Base-by-base conservation (phyloP, 2,888 invertebrate genomes). In the Cryptus armator region DNA sequence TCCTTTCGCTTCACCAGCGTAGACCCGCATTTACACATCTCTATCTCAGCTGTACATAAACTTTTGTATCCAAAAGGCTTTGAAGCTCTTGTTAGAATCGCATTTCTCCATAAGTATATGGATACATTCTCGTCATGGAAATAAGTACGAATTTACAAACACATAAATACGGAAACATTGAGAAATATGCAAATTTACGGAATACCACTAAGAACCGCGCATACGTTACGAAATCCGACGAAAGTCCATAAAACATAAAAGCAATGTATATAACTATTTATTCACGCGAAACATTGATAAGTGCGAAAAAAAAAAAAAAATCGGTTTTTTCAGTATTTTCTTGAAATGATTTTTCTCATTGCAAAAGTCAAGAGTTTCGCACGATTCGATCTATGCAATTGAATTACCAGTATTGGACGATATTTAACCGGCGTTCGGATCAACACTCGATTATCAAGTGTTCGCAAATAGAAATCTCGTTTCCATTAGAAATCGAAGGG, bases 1-100 rank as follows among this genome's bases (percentile, higher is more conserved):
- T 19, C 16, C 37, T 32, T 24, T 19, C 5, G 19, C 12, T 19
- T 44, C 44, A 44, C n/a, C 46, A 24, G 24, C 5, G 19, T 12
- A 44, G 19, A 67, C 10, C 16, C 46, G 24, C 56, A 24, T 24
- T 46, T 19, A 24, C 44, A 46, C 67, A 67, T 67, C 24, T 9
- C 24, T 9, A 56, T 19, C 56, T 56, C 56, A 37, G n/a, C 32
- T 16, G 43, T 16, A 32, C 43, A 51, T 29, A 48, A 19, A 81
- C 66, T 81, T 84, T 66, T 76, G 66, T 67, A 59, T 48, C 76
- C 32, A 29, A 19, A 32, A 32, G 43, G 46, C 75, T 76, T 71
- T 81, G 66, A 67, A 67, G 70, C 71, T 80, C 43, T 37, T 66
- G 66, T 56, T 71, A 16, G 43, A 59, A 71, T 66, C 56, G 46